A percentile compares a stretch with the other conserved stretches of the same genome.
Evolutionary conservation across 2,113 vertebrate genomes (phyloP).

Genomic region (Dryoscopus gambensis): DNA sequence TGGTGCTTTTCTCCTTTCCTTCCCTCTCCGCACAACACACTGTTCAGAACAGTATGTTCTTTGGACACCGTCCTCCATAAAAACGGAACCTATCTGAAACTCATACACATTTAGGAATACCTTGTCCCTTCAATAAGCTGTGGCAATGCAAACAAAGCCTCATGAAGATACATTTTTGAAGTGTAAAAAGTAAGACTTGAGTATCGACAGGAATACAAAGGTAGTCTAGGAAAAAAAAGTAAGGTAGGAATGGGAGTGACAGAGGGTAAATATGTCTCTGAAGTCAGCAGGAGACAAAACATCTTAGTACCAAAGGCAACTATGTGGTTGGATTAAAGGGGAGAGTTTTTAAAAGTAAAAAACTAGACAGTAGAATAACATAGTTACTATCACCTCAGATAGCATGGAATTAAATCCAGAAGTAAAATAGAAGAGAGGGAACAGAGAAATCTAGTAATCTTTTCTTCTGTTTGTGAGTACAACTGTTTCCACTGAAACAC

Average conservation of each 20-base stretch:
- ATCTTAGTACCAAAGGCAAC: neutral
- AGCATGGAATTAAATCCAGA: neutral
- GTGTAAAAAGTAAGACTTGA: neutral
- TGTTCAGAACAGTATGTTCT: neutral
- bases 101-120: neutral
- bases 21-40: rapidly evolving
- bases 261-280: neutral
- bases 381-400: neutral
- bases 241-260: neutral
- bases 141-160: neutral
- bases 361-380: neutral
- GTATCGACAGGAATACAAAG: neutral
- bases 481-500: neutral
- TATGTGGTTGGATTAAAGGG: neutral
- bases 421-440: neutral
- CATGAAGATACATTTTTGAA: neutral
- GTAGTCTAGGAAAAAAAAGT: neutral
- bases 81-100: neutral
- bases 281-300: neutral
- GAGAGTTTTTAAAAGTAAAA: neutral
- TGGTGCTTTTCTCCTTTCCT: neutral
- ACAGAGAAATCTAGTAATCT: neutral
- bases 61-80: neutral
- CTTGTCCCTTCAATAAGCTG: neutral
- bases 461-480: neutral